A percentile compares a stretch with the other conserved stretches of the same genome.
These are phyloP conservation scores for Clarias batrachus DNA, from an alignment of 2,113 vertebrate genomes.

Conservation along the genomic window DNA sequence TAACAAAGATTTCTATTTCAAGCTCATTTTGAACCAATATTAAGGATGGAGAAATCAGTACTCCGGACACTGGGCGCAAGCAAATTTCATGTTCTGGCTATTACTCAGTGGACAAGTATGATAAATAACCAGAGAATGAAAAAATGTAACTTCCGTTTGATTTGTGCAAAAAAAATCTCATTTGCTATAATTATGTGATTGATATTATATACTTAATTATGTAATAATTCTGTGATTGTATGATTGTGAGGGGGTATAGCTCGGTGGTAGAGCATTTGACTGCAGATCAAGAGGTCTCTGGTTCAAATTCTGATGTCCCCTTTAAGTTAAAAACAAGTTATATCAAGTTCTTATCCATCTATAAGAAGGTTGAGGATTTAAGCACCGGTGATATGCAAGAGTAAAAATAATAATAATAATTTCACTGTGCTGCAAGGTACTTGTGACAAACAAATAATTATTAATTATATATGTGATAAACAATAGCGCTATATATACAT, in stretches of 20 bases:
- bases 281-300: slow-evolving; percentile 85
- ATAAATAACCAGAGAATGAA: background rate
- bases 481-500: background rate
- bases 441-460: no score
- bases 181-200: no score
- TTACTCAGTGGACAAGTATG: background rate
- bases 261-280: slow-evolving; percentile 87
- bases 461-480: background rate
- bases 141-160: background rate
- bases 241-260: slow-evolving; percentile 78
- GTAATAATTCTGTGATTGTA: no score
- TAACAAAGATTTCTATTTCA: background rate
- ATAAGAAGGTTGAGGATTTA: no score
- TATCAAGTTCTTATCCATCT: no score
- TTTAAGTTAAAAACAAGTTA: slow-evolving; percentile 36
- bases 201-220: no score
- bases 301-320: slow-evolving; percentile 87
- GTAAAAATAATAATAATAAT: no score
- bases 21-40: background rate
- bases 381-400: no score
- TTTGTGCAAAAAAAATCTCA: no score
- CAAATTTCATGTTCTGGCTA: background rate
- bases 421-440: no score
- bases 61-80: background rate
- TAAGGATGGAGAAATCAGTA: background rate